Percentiles rank a stretch among this genome's conserved stretches.
Conservation (phyloP, 2,888 invertebrate species). For the Strigamia transsilvanica region DNA sequence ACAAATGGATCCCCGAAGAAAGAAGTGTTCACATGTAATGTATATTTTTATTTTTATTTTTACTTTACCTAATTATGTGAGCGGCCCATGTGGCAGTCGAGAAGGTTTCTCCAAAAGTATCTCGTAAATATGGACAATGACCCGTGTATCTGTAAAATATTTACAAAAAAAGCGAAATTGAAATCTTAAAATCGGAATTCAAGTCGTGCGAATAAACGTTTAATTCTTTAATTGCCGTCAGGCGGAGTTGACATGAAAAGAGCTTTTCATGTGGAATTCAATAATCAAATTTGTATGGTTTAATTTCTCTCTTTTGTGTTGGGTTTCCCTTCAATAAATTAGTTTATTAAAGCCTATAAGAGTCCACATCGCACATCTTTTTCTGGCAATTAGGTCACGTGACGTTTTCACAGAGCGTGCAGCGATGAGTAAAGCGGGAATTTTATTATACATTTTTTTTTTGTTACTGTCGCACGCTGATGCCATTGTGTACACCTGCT, state of each 20-base stretch:
- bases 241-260: not conserved
- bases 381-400: not conserved
- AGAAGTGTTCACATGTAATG: conserved; percentile 7
- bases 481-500: not conserved
- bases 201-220: not conserved
- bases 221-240: not conserved
- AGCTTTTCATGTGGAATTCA: not conserved
- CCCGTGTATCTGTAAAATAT: conserved; percentile 5
- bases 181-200: not conserved
- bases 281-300: conserved; percentile 6
- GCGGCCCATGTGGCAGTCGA: conserved; percentile 3
- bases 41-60: not conserved
- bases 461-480: not conserved
- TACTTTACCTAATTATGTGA: conserved; percentile 37
- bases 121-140: conserved; percentile 5
- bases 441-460: not conserved
- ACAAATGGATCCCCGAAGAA: not conserved
- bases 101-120: conserved; percentile 34
- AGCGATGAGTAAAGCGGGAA: conserved; percentile 4
- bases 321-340: not conserved
- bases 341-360: not conserved
- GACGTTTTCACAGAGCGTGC: conserved; percentile 2
- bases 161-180: not conserved
- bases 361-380: not conserved
- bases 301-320: not conserved